Evolutionary conservation across 2,797 vertebrate species (phyloP), one percentile per base, ranked within the genome.

Genomic region (Sternotherus odoratus): DNA sequence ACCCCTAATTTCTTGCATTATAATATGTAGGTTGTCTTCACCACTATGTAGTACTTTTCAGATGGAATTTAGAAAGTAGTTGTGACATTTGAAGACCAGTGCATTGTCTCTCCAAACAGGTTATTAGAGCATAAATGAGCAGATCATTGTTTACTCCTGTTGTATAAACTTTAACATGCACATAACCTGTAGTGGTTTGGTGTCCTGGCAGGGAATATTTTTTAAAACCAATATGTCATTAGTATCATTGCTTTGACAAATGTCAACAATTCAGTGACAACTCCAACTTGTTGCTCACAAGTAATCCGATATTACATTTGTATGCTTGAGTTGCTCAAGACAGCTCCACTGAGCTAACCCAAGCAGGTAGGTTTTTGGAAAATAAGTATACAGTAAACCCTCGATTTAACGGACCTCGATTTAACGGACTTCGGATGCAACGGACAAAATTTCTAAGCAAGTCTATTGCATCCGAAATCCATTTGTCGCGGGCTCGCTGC

Each of bases 141-240:
- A 24, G 39, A 36, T 30, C 13, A 15, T 36, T n/a, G 36, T 80
- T 85, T 91, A 63, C 79, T 89, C 90, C 66, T 89, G 50, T 86
- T 91, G 86, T 57, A 79, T 79, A 85, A 96, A 94, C 80, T 79
- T 39, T 17, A 72, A 85, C 36, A 21, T 86, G 84, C 80, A 88
- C 79, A 83, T 83, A 78, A 83, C 33, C 36, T 83, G 33, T 19
- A 83, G n/a, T 69, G 82, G 79, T 60, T 90, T 63, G 19, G 23
- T 83, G 56, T 91, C 48, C 63, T 89, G 86, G 86, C 46, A 82
- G 93, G 77, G 12, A 91, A 24, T 50, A 89, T 88, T 69, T 88
- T 96, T 94, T 82, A 72, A 95, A 95, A 94, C 1, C 39, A 89
- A 12, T 33, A 46, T 91, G 82, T 57, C 89, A 85, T 93, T 92